Evolutionary conservation across 2,113 vertebrate species (phyloP).

Genomic region (Grammomys surdaster): DNA sequence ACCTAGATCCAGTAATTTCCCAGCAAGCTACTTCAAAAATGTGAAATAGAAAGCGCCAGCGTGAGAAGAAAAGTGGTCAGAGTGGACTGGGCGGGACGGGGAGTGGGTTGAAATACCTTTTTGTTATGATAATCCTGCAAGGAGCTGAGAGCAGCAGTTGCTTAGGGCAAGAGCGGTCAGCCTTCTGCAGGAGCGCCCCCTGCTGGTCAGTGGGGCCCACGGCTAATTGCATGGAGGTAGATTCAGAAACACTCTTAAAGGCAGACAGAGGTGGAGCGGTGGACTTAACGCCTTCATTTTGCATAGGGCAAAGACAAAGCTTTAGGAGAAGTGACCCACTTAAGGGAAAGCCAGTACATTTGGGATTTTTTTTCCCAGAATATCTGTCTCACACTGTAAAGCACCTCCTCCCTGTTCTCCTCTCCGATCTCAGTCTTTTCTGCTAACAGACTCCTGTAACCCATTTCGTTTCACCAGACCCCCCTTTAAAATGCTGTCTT

Average conservation of each 20-base stretch:
- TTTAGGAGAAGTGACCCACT: neutral
- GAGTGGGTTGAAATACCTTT: neutral
- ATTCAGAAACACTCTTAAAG: rapidly evolving
- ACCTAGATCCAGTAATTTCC: neutral
- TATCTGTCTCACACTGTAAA: neutral
- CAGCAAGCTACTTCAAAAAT: neutral
- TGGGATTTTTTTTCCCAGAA: too few relatives aligned
- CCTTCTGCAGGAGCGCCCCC: conserved; percentile 78
- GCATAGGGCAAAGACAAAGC: neutral
- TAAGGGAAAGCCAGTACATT: neutral
- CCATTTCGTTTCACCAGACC: neutral
- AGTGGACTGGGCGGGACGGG: neutral
- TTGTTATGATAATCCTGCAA: neutral
- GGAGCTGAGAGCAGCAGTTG: neutral
- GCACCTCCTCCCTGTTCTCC: neutral
- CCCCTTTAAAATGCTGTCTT: neutral
- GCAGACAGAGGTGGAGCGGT: too few relatives aligned
- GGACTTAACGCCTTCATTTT: neutral
- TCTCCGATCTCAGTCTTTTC: neutral
- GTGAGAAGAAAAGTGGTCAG: neutral
- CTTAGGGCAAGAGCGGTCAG: neutral
- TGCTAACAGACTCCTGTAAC: neutral
- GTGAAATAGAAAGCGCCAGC: neutral
- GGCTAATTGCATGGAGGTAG: too few relatives aligned
- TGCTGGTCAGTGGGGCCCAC: conserved; percentile 37